A percentile compares a stretch with the other conserved stretches of the same genome.
These are phyloP conservation scores for Wasmannia auropunctata DNA, from an alignment of 1,140 invertebrate genomes.

Conservation along the genomic window DNA sequence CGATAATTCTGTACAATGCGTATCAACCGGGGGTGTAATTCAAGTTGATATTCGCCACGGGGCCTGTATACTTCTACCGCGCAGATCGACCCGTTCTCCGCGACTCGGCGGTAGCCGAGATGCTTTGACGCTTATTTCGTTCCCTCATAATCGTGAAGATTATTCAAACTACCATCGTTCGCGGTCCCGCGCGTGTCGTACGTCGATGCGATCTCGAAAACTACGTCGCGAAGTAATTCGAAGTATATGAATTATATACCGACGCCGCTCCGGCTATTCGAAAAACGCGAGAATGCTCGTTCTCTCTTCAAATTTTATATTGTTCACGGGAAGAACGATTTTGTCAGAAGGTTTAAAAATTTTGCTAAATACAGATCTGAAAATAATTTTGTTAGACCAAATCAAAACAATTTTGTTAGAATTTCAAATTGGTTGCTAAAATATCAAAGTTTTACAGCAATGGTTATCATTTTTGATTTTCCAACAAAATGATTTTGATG, in stretches of 20 bases:
- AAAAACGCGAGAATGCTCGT: background rate
- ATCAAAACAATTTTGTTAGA: too few relatives aligned
- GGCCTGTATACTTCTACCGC: conserved; percentile 67
- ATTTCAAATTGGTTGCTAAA: too few relatives aligned
- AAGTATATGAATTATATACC: conserved; percentile 34
- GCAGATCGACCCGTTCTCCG: conserved; percentile 46
- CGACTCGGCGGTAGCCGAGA: conserved; percentile 42
- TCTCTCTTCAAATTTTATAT: background rate
- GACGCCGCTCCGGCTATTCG: background rate
- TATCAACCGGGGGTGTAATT: conserved; percentile 73
- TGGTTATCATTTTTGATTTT: too few relatives aligned
- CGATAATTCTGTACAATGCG: conserved; percentile 75
- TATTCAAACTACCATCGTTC: conserved; percentile 62
- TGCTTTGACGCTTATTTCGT: conserved; percentile 66
- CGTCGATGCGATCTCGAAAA: conserved; percentile 39
- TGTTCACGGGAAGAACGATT: too few relatives aligned
- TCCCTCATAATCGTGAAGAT: conserved; percentile 60
- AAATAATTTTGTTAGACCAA: too few relatives aligned
- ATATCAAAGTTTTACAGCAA: too few relatives aligned
- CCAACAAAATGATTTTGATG: too few relatives aligned
- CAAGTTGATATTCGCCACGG: conserved; percentile 75
- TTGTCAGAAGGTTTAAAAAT: too few relatives aligned
- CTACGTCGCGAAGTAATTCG: conserved; percentile 46
- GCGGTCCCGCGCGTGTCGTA: conserved; percentile 55
- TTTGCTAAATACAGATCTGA: too few relatives aligned